phyloP scores from a whole-genome alignment of 1,140 invertebrate genomes.

The Pachypeltis micranthus region DNA sequence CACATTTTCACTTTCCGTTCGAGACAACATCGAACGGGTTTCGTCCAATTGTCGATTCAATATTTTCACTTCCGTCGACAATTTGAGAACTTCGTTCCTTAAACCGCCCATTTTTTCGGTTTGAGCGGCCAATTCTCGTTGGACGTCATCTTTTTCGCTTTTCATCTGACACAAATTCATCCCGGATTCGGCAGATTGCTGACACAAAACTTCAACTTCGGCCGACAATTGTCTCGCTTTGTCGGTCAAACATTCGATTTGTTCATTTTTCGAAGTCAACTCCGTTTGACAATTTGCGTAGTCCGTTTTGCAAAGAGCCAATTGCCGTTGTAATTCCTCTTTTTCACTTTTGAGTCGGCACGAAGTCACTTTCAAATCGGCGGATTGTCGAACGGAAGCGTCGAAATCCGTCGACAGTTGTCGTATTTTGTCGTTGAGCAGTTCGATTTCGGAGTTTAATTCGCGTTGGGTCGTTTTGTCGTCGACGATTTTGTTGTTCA shows the following conservation, averaged over 20 bases:
- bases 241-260: background rate
- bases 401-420: too few relatives aligned
- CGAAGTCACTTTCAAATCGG: too few relatives aligned
- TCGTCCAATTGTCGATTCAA: background rate
- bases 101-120: background rate
- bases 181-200: background rate
- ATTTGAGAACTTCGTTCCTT: background rate
- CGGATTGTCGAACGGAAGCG: too few relatives aligned
- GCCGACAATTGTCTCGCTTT: background rate
- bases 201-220: background rate
- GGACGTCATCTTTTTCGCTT: background rate
- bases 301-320: too few relatives aligned
- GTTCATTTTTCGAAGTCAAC: background rate
- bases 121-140: background rate
- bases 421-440: background rate
- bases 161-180: background rate
- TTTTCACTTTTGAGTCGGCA: too few relatives aligned
- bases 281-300: background rate
- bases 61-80: background rate
- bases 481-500: background rate
- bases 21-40: background rate
- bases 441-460: background rate
- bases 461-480: background rate
- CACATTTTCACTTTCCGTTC: background rate
- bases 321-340: background rate